Evolutionary conservation across 1,140 invertebrate genomes (phyloP).

Genomic region (Sitophilus oryzae): DNA sequence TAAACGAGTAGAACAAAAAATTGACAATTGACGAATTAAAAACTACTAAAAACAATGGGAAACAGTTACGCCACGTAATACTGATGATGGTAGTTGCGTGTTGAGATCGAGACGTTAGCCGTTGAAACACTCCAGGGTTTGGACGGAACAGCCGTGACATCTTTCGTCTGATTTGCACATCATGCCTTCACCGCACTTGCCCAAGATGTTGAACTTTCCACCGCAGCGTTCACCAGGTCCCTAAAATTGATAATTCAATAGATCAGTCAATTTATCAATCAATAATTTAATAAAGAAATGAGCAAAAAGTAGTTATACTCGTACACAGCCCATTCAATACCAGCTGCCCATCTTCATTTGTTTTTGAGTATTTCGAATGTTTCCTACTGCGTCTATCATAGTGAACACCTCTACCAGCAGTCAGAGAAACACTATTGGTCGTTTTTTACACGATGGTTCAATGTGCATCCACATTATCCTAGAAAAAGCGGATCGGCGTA

Average conservation of each 20-base stretch:
- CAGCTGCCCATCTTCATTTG: too few relatives aligned
- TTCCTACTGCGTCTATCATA: too few relatives aligned
- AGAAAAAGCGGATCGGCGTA: too few relatives aligned
- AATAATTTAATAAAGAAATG: too few relatives aligned
- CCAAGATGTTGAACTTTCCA: conserved; percentile 42
- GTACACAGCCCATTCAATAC: too few relatives aligned
- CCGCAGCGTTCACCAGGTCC: conserved; percentile 51
- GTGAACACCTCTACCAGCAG: too few relatives aligned
- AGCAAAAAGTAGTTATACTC: too few relatives aligned
- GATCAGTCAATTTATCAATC: too few relatives aligned
- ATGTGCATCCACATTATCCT: too few relatives aligned
- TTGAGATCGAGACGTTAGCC: not conserved
- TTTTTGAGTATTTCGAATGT: too few relatives aligned
- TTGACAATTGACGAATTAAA: not conserved
- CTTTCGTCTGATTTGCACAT: conserved; percentile 46
- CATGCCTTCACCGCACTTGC: conserved; percentile 50
- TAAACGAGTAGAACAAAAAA: conserved; percentile 7
- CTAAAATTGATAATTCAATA: conserved; percentile 40
- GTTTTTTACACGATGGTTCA: too few relatives aligned
- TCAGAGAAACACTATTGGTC: too few relatives aligned
- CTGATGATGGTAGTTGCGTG: conserved; percentile 28
- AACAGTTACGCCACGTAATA: conserved; percentile 28
- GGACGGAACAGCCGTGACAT: conserved; percentile 46
- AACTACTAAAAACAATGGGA: not conserved
- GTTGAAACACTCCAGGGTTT: conserved; percentile 32